A percentile compares a stretch with the other conserved stretches of the same genome.
Conservation (phyloP, 2,888 invertebrate genomes). For the Bellardia bayeri region DNA sequence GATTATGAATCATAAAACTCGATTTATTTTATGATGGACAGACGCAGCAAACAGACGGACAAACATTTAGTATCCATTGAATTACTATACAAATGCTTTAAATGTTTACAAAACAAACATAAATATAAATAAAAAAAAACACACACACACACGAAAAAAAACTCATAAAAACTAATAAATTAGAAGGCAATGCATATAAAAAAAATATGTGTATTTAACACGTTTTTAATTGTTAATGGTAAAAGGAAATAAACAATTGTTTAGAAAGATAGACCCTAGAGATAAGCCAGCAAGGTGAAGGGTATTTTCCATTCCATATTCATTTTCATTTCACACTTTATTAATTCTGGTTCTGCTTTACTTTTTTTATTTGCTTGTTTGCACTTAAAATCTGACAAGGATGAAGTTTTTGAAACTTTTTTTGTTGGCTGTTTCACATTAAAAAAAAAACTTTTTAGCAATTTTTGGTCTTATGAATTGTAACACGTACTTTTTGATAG, state of each 20-base stretch:
- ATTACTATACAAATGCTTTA: slow-evolving; percentile 40
- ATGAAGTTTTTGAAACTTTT: slow-evolving; percentile 11
- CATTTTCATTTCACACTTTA: slow-evolving; percentile 19
- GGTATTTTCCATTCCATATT: neutral
- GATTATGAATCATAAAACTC: slow-evolving; percentile 58
- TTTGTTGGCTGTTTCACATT: neutral
- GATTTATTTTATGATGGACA: slow-evolving; percentile 22
- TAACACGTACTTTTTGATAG: slow-evolving; percentile 22
- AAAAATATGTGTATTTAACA: slow-evolving; percentile 29
- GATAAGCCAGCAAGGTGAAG: neutral
- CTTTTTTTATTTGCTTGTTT: neutral
- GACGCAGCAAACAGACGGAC: neutral
- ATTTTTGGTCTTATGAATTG: slow-evolving; percentile 5
- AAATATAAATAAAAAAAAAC: slow-evolving; percentile 29
- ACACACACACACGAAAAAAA: slow-evolving; percentile 7
- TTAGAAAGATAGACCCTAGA: neutral
- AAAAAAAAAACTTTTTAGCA: slow-evolving; percentile 18
- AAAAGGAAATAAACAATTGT: slow-evolving; percentile 32
- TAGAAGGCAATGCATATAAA: slow-evolving; percentile 28
- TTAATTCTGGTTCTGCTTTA: neutral
- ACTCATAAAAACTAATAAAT: slow-evolving; percentile 66
- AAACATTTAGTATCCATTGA: neutral
- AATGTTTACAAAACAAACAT: slow-evolving; percentile 62
- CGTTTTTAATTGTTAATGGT: slow-evolving; percentile 51
- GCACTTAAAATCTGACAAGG: neutral